These are phyloP conservation scores for Cistogaster globosa DNA, from an alignment of 2,888 invertebrate genomes.

Conservation along the genomic window DNA sequence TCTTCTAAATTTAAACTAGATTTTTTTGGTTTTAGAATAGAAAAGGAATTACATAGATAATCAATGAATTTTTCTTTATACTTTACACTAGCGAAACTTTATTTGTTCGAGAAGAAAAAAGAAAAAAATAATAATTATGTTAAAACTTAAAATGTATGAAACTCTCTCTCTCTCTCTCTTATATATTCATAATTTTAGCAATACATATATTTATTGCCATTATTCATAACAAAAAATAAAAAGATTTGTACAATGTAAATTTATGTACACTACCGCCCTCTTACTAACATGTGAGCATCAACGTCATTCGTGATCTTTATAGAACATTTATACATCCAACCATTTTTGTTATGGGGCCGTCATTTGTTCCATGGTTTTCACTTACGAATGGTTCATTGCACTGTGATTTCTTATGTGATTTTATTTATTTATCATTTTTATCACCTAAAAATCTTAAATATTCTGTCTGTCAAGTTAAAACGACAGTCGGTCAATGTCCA, in stretches of 20 bases:
- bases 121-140: no score
- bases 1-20: no score
- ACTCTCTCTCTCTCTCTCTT: no score
- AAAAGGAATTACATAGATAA: no score
- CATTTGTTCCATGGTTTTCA: slow-evolving; percentile 62
- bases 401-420: slow-evolving; percentile 77
- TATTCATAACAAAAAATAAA: no score
- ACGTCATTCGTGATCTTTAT: slow-evolving; percentile 30
- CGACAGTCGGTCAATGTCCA: neutral
- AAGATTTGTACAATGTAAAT: neutral
- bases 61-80: no score
- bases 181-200: no score
- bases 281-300: slow-evolving; percentile 24
- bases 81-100: no score
- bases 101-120: no score
- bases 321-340: slow-evolving; percentile 28
- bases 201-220: no score
- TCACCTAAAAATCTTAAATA: slow-evolving; percentile 4
- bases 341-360: slow-evolving; percentile 45
- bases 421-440: slow-evolving; percentile 5
- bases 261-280: neutral
- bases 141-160: no score
- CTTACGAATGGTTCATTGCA: slow-evolving; percentile 80
- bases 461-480: slow-evolving; percentile 1
- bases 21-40: no score